Evolutionary conservation across 2,888 invertebrate genomes (phyloP), one percentile per base, ranked within the genome.

Genomic region (Lepeophtheirus nordmannii): DNA sequence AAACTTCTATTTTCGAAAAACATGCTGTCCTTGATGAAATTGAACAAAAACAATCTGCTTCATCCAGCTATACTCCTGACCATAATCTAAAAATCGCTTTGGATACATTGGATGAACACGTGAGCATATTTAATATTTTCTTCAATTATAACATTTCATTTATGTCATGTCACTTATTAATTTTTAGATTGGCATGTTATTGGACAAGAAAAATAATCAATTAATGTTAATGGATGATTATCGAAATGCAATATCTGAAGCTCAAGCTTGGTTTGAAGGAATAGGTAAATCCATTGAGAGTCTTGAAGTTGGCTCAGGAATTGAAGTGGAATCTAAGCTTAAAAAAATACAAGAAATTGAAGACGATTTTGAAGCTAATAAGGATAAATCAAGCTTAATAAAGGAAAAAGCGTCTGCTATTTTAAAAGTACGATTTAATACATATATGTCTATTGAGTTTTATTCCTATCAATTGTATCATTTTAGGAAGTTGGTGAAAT

Each of bases 251-350:
- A 81, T 88, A 68, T 85, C 85, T 72, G 84, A 84, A 67, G 84
- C 87, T 58, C 87, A 88, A 70, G 82, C 82, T 68, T 90, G 87
- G 86, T 85, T 89, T 71, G 90, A 90, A 72, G 80, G 82, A 8
- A 77, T 89, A 0, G 81, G 85, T 10, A 87, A 87, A 72, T 84
- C 86, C 71, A 83, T 89, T 75, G 89, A 90, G 73, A 81, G 83
- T 0, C 81, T 89, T 46, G 90, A 90, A 72, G 88, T 87, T 72
- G 89, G 89, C 0, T 86, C 85, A 46, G 89, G 89, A 14, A 77
- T 88, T 3, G 86, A 85, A 58, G 89, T 88, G 71, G 82, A 82
- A 7, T 87, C 87, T 72, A 90, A 89, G 72, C 81, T 87, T 69
- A 80, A 82, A 1, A 84, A 85, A 1, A 79, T 89, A n/a, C 80